phyloP scores from a whole-genome alignment of 2,888 invertebrate species.

The Drosophila buzzatii region DNA sequence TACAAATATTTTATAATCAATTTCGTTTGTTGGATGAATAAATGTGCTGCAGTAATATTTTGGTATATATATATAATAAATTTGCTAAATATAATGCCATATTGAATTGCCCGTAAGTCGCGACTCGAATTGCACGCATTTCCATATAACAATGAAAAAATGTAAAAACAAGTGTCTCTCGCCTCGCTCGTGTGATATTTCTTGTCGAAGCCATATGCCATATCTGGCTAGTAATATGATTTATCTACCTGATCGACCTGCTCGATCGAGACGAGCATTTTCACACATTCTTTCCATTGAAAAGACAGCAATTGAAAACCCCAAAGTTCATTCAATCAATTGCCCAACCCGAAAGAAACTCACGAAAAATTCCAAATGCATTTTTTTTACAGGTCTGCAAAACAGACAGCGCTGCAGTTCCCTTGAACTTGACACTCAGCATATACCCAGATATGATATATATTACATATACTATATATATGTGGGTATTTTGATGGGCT shows the following conservation, averaged over 20 bases:
- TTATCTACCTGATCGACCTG: conserved; percentile 3
- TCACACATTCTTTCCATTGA: conserved; percentile 68
- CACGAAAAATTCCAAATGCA: conserved; percentile 33
- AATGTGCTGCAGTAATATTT: not conserved
- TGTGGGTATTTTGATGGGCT: not conserved
- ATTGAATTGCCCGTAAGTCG: not conserved
- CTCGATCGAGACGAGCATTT: conserved; percentile 35
- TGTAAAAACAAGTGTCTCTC: conserved; percentile 5
- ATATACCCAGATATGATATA: conserved; percentile 33
- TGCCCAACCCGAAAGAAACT: conserved; percentile 28
- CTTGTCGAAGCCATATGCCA: not conserved
- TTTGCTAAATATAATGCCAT: not conserved
- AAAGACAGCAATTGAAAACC: conserved; percentile 52
- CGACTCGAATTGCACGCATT: conserved; percentile 5
- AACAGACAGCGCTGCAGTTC: conserved; percentile 73
- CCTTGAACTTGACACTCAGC: conserved; percentile 83
- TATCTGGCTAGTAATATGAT: conserved; percentile 32
- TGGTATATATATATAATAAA: not conserved
- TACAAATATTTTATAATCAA: not conserved
- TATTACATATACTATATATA: conserved; percentile 26
- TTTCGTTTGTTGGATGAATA: not conserved
- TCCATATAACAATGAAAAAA: conserved; percentile 4
- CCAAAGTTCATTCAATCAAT: conserved; percentile 77
- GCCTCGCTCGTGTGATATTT: conserved; percentile 7
- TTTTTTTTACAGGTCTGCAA: conserved; percentile 52